Conservation (phyloP, 2,888 invertebrate species). For the Plusia festucae region DNA sequence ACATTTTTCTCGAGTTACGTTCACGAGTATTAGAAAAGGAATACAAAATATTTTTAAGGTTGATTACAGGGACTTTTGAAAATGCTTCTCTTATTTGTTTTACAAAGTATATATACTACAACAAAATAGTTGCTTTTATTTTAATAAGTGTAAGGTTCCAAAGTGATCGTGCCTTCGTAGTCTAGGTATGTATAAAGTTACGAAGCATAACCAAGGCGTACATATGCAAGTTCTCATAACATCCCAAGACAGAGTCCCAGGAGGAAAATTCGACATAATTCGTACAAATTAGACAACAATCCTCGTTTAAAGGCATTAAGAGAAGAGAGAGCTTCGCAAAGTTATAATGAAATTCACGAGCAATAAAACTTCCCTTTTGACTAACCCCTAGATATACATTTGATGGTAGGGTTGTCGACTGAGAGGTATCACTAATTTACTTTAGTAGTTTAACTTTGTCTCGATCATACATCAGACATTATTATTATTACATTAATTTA, state of each 20-base stretch:
- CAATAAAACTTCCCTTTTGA: conserved; percentile 88
- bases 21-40: conserved; percentile 9
- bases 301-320: conserved; percentile 85
- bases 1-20: conserved; percentile 15
- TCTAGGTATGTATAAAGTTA: conserved; percentile 15
- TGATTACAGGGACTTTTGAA: not conserved
- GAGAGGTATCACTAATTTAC: conserved; percentile 18
- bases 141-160: conserved; percentile 1
- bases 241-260: conserved; percentile 61
- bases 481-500: not conserved
- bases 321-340: conserved; percentile 80
- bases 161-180: not conserved
- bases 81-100: too few species aligned
- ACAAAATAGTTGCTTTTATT: not conserved
- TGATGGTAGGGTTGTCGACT: conserved; percentile 73
- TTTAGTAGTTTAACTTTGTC: not conserved
- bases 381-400: conserved; percentile 87
- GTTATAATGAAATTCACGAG: conserved; percentile 89
- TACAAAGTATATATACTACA: too few species aligned
- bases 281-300: conserved; percentile 87
- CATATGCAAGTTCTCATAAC: conserved; percentile 41
- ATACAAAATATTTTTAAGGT: not conserved
- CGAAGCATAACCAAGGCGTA: conserved; percentile 17
- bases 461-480: not conserved
- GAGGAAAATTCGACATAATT: conserved; percentile 79